Evolutionary conservation across 1,140 invertebrate species (phyloP).

Genomic region (Tetramorium simillimum): DNA sequence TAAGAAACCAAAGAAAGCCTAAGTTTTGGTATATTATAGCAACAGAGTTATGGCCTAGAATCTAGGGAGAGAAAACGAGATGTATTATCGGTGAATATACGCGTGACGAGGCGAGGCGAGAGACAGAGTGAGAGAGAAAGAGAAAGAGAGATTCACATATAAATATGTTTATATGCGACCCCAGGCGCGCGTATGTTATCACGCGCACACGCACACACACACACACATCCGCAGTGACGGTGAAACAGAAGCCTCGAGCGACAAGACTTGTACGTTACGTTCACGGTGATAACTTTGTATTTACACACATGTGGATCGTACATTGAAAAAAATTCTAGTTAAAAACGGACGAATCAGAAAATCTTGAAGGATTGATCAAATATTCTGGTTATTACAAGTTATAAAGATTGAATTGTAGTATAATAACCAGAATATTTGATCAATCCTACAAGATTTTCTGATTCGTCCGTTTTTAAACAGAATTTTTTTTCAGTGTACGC

Average conservation of each 20-base stretch:
- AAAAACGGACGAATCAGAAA: too few relatives aligned
- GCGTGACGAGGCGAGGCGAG: not conserved
- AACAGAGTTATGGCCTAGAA: not conserved
- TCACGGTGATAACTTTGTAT: not conserved
- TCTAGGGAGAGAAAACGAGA: not conserved
- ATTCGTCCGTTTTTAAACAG: too few relatives aligned
- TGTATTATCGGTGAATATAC: not conserved
- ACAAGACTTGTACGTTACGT: not conserved
- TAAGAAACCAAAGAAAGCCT: conserved; percentile 21
- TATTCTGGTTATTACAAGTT: too few relatives aligned
- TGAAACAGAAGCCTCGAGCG: conserved; percentile 1
- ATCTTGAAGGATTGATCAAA: too few relatives aligned
- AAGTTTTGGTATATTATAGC: conserved; percentile 30
- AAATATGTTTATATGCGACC: not conserved
- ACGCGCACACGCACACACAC: conserved; percentile 18
- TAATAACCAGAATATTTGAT: too few relatives aligned
- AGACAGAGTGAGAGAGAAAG: too few relatives aligned
- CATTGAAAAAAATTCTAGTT: not conserved
- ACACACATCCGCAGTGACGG: not conserved
- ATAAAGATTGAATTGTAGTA: too few relatives aligned
- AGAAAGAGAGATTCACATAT: conserved; percentile 13
- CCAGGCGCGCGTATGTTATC: not conserved
- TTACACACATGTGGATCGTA: not conserved
- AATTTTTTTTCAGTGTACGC: too few relatives aligned
- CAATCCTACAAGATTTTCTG: too few relatives aligned